phyloP scores from a whole-genome alignment of 1,140 invertebrate species.

The Mylabris phalerata region DNA sequence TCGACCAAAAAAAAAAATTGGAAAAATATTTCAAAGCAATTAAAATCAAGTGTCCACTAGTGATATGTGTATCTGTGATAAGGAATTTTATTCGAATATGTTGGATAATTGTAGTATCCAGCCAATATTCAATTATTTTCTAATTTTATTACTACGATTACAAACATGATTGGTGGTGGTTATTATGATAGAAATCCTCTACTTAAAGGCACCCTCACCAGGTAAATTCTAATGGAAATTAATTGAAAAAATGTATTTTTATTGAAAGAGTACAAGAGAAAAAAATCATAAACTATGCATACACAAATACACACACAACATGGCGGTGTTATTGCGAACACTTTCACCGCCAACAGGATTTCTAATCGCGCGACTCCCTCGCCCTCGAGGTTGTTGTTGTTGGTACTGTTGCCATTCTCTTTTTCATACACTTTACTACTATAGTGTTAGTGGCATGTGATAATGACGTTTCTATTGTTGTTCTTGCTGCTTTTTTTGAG shows the following conservation, averaged over 20 bases:
- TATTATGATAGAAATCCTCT: conserved; percentile 36
- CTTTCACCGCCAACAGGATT: conserved; percentile 26
- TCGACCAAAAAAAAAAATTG: too few relatives aligned
- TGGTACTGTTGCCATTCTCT: conserved; percentile 19
- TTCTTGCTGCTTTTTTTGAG: too few relatives aligned
- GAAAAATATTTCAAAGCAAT: too few relatives aligned
- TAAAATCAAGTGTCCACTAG: too few relatives aligned
- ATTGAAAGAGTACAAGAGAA: too few relatives aligned
- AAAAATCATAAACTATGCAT: too few relatives aligned
- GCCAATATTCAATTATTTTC: conserved; percentile 1
- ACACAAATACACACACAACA: conserved; percentile 5
- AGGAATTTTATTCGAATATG: conserved; percentile 4
- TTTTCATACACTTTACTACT: background rate
- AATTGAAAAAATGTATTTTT: too few relatives aligned
- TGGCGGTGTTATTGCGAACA: conserved; percentile 25
- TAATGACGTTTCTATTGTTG: too few relatives aligned
- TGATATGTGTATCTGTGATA: conserved; percentile 2
- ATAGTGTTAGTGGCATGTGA: too few relatives aligned
- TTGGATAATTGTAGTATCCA: background rate
- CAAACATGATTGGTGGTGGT: conserved; percentile 31
- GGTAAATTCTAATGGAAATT: conserved; percentile 20
- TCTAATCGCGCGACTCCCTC: conserved; percentile 22
- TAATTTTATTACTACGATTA: background rate
- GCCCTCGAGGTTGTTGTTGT: conserved; percentile 22
- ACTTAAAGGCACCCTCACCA: conserved; percentile 34